These are phyloP conservation scores for Scarus forsteni DNA, from an alignment of 2,797 vertebrate species.

Conservation along the genomic window DNA sequence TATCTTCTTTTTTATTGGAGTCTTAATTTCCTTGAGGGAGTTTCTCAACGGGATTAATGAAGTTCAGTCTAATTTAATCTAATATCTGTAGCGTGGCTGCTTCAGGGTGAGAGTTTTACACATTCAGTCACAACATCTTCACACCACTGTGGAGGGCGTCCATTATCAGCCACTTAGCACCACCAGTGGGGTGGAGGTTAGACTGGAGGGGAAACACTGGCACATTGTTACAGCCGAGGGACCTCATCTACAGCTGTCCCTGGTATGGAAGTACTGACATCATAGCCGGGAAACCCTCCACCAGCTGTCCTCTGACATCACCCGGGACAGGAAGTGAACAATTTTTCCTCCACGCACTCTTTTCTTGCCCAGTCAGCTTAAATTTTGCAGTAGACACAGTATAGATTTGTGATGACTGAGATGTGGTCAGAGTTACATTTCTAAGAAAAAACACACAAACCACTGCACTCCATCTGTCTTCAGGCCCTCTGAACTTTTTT, in stretches of 20 bases:
- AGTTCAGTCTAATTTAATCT: neutral
- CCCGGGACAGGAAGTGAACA: constrained; percentile 36
- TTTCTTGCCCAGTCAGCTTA: constrained; percentile 19
- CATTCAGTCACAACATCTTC: constrained; percentile 6
- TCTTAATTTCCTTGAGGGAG: no score
- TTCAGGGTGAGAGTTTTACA: constrained; percentile 1
- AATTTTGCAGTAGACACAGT: constrained; percentile 8
- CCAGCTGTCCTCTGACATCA: constrained; percentile 71
- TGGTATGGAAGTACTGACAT: constrained; percentile 50
- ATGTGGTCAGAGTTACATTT: constrained; percentile 34
- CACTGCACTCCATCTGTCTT: constrained; percentile 34
- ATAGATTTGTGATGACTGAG: constrained; percentile 46
- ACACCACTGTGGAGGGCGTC: constrained; percentile 1
- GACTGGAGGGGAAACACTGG: neutral
- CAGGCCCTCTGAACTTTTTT: constrained; percentile 19
- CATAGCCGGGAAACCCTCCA: constrained; percentile 58
- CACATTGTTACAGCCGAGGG: constrained; percentile 12
- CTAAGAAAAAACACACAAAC: constrained; percentile 37
- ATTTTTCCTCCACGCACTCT: constrained; percentile 3
- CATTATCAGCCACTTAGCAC: constrained; percentile 13
- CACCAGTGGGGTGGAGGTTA: constrained; percentile 7
- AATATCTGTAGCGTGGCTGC: neutral
- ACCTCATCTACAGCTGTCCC: constrained; percentile 27
- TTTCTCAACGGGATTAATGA: no score
- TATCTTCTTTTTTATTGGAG: no score